Base-by-base conservation (phyloP, 2,797 vertebrate species). In the Clarias laeviceps region DNA sequence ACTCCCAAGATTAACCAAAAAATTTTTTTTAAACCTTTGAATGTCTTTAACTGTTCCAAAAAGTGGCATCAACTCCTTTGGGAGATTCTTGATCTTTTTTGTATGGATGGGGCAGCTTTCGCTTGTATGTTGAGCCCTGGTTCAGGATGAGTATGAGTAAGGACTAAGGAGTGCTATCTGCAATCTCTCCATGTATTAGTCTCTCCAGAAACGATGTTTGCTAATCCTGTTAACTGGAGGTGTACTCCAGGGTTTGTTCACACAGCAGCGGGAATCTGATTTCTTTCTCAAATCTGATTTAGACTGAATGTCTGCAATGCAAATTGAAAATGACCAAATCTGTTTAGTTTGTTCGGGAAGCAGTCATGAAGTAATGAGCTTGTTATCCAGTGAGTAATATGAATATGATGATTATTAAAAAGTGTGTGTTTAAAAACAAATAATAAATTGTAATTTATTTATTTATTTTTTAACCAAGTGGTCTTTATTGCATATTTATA, bases 261-360 rank as follows among this genome's bases (percentile, higher is more conserved):
- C 76, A 78, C 29, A 61, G 76, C 56, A 78, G 24, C 20, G 56
- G 29, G 56, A 78, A 78, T 78, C 76, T 78, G 76, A 78, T 61
- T 78, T 78, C 59, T 59, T 78, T 24, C 5, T 24, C 20, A 18
- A 78, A 78, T 59, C 76, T 34, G 76, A 61, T 78, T 78, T 78
- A 5, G 54, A 61, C 54, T 5, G 76, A 78, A 78, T 24, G 76
- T 61, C 76, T 78, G 54, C 76, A 14, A 15, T 37, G 56, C 29
- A 61, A 61, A 78, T 59, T 34, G 56, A 27, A 77, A 77, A 34
- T 20, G 17, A 32, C 74, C 74, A 77, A 77, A 77, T 77, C 18
- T 3, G 76, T n/a, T 61, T 61, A 3, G 54, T 61, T 78, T 24
- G 32, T 37, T 15, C 6, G n/a, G 14, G 17, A 45, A 29, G 45